Evolutionary conservation across 2,888 invertebrate species (phyloP).

Genomic region (Ochropacha duplaris): DNA sequence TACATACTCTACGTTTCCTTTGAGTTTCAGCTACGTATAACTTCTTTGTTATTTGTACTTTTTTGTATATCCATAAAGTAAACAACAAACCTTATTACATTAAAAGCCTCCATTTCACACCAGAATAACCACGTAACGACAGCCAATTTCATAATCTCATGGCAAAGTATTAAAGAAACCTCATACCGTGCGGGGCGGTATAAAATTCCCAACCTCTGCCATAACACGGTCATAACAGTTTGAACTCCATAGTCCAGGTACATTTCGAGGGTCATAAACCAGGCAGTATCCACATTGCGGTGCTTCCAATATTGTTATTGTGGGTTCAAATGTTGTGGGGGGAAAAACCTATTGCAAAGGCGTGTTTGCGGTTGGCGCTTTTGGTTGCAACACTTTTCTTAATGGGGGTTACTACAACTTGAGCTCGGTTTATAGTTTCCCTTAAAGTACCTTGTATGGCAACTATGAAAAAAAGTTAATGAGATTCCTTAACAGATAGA

Average conservation of each 20-base stretch:
- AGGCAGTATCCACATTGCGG: constrained; percentile 18
- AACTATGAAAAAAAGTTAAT: background rate
- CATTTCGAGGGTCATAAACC: constrained; percentile 25
- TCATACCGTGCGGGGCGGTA: background rate
- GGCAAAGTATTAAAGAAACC: background rate
- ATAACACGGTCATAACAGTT: constrained; percentile 19
- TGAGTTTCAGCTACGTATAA: background rate
- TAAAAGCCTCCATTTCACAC: background rate
- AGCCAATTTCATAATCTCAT: background rate
- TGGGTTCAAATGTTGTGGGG: constrained; percentile 30
- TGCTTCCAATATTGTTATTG: constrained; percentile 30
- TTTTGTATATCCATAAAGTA: background rate
- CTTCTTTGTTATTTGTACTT: background rate
- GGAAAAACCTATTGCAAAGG: constrained; percentile 18
- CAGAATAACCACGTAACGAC: background rate
- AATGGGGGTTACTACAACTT: constrained; percentile 3
- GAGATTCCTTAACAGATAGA: too few relatives aligned
- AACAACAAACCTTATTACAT: background rate
- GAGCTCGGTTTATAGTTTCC: background rate
- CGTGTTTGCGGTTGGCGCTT: constrained; percentile 13
- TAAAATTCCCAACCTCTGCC: constrained; percentile 9
- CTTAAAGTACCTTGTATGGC: background rate
- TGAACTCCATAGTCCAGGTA: constrained; percentile 10
- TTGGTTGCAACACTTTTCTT: constrained; percentile 7
- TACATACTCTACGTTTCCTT: too few relatives aligned